Evolutionary conservation across 2,113 vertebrate species (phyloP).

Genomic region (Platichthys stellatus): DNA sequence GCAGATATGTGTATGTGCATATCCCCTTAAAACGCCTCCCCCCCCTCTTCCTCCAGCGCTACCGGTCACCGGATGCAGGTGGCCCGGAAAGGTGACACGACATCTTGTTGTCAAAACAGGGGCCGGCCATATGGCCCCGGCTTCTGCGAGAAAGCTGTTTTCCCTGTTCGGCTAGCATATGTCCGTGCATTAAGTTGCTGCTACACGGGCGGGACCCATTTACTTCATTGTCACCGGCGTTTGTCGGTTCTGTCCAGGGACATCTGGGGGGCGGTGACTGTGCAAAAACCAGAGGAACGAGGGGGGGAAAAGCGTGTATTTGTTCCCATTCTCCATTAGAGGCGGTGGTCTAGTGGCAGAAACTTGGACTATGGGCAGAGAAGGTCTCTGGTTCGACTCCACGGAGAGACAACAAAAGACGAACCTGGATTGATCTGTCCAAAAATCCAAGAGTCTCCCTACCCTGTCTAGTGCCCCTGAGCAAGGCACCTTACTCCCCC

Average conservation of each 20-base stretch:
- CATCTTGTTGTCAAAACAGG: slow-evolving; percentile 70
- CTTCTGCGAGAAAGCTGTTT: slow-evolving; percentile 71
- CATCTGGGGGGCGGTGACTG: slow-evolving; percentile 49
- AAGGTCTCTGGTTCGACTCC: too few species aligned
- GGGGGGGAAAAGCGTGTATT: not conserved
- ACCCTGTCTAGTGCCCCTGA: too few species aligned
- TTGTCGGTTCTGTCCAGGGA: slow-evolving; percentile 41
- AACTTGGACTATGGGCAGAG: too few species aligned
- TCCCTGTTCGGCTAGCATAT: slow-evolving; percentile 67
- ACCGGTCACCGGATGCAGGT: slow-evolving; percentile 72
- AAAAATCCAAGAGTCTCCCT: too few species aligned
- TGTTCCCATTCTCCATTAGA: not conserved
- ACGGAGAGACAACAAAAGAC: too few species aligned
- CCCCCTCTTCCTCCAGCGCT: not conserved
- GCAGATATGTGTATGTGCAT: slow-evolving; percentile 59
- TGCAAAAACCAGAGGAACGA: slow-evolving; percentile 19
- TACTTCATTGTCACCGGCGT: slow-evolving; percentile 46
- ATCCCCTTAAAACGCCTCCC: slow-evolving; percentile 12
- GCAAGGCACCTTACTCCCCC: too few species aligned
- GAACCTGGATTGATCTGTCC: too few species aligned
- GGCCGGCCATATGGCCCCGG: slow-evolving; percentile 67
- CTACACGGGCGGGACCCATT: slow-evolving; percentile 48
- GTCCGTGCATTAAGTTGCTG: slow-evolving; percentile 60
- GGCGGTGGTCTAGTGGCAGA: too few species aligned
- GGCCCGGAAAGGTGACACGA: slow-evolving; percentile 77